phyloP scores from a whole-genome alignment of 2,888 invertebrate genomes.

The Eutolmus rufibarbis region DNA sequence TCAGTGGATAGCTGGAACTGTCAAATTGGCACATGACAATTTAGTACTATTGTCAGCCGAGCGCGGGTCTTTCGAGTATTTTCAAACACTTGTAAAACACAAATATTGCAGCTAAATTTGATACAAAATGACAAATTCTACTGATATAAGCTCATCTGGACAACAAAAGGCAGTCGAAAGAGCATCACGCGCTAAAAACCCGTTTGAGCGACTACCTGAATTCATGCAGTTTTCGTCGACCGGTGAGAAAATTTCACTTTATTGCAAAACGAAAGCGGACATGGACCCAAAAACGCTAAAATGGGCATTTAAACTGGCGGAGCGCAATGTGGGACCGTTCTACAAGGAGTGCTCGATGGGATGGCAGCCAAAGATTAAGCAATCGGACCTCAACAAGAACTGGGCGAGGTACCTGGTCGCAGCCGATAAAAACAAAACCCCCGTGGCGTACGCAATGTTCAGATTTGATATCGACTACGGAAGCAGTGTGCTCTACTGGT shows the following conservation, averaged over 20 bases:
- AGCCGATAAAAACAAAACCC: constrained; percentile 57
- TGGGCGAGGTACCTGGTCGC: constrained; percentile 72
- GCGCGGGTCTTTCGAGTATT: background rate
- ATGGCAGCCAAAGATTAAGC: constrained; percentile 72
- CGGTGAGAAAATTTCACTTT: constrained; percentile 50
- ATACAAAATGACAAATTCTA: background rate
- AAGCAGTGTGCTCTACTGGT: constrained; percentile 76
- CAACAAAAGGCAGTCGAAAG: constrained; percentile 59
- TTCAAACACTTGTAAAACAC: background rate
- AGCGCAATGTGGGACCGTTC: constrained; percentile 58
- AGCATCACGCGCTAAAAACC: constrained; percentile 57
- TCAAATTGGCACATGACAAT: background rate
- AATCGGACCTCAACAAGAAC: constrained; percentile 70
- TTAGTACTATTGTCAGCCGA: background rate
- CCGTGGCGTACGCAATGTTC: constrained; percentile 77
- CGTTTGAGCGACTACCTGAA: constrained; percentile 54
- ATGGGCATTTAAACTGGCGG: constrained; percentile 62
- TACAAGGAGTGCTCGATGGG: constrained; percentile 64
- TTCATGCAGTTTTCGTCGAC: constrained; percentile 51
- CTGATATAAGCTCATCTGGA: background rate
- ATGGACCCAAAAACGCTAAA: constrained; percentile 58
- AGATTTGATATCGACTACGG: constrained; percentile 77
- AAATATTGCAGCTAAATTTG: background rate
- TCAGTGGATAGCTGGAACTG: background rate
- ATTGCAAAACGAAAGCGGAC: constrained; percentile 56